A percentile compares a stretch with the other conserved stretches of the same genome.
phyloP scores from a whole-genome alignment of 2,113 vertebrate species.

The Heterotis niloticus region DNA sequence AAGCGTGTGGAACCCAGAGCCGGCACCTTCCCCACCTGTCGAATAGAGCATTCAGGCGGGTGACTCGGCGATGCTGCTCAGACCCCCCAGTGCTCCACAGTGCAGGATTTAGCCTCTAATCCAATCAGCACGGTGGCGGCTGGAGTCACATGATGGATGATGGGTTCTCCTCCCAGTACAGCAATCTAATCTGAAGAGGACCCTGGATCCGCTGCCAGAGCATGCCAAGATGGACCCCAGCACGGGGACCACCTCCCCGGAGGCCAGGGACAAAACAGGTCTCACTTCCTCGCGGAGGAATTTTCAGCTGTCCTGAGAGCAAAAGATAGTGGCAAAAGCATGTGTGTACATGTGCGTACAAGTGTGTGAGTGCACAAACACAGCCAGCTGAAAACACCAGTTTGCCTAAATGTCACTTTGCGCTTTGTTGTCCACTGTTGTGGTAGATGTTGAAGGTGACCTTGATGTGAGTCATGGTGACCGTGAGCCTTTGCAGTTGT shows the following conservation, averaged over 20 bases:
- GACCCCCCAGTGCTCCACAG: not conserved
- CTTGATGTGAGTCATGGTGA: not conserved
- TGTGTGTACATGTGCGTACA: constrained; percentile 15
- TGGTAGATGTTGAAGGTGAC: not conserved
- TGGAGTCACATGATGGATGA: constrained; percentile 42
- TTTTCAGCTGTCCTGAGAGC: too few species aligned
- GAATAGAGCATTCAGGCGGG: not conserved
- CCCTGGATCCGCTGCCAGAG: constrained; percentile 4
- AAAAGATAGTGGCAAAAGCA: not conserved
- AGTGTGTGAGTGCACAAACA: not conserved
- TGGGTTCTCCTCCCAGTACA: constrained; percentile 18
- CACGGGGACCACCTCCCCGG: too few species aligned
- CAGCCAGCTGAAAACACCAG: too few species aligned
- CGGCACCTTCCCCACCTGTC: too few species aligned
- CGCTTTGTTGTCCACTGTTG: too few species aligned
- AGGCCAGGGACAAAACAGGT: too few species aligned
- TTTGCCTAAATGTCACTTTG: too few species aligned
- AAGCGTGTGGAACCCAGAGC: too few species aligned
- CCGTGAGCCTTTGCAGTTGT: not conserved
- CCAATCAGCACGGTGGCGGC: constrained; percentile 29
- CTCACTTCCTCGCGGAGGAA: too few species aligned
- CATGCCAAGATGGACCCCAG: too few species aligned
- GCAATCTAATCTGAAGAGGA: constrained; percentile 22
- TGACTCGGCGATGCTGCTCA: not conserved
- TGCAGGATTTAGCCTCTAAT: constrained; percentile 33